These are phyloP conservation scores for Rhogogaster chlorosoma DNA, from an alignment of 2,888 invertebrate species.

Conservation along the genomic window DNA sequence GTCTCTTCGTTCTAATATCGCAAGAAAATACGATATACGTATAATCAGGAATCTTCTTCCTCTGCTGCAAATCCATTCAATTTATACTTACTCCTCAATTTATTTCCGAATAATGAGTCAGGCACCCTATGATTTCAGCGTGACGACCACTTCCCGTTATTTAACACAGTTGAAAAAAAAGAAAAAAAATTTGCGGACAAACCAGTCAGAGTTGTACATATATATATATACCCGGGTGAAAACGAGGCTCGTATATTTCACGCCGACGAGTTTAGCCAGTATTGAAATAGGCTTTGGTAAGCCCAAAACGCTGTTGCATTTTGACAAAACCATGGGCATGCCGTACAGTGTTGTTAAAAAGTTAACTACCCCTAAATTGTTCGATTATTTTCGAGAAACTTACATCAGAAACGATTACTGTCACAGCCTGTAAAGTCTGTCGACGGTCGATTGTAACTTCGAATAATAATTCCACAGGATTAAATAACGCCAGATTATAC, in stretches of 20 bases:
- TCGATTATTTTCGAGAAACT: neutral
- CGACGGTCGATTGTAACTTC: neutral
- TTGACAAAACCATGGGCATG: conserved; percentile 10
- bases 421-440: neutral
- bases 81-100: neutral
- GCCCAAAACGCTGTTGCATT: conserved; percentile 5
- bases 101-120: neutral
- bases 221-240: neutral
- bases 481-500: neutral
- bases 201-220: conserved; percentile 61
- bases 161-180: conserved; percentile 11
- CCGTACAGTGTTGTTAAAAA: conserved; percentile 37
- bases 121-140: neutral
- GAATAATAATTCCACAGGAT: neutral
- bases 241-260: conserved; percentile 49
- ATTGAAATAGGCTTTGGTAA: conserved; percentile 67
- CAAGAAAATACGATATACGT: neutral
- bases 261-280: conserved; percentile 68
- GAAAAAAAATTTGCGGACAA: conserved; percentile 42
- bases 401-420: neutral
- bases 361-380: neutral
- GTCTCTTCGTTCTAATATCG: neutral
- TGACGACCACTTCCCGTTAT: conserved; percentile 40
- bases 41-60: neutral
- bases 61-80: neutral